Evolutionary conservation across 2,113 vertebrate species (phyloP).

Genomic region (Sebastes fasciatus): DNA sequence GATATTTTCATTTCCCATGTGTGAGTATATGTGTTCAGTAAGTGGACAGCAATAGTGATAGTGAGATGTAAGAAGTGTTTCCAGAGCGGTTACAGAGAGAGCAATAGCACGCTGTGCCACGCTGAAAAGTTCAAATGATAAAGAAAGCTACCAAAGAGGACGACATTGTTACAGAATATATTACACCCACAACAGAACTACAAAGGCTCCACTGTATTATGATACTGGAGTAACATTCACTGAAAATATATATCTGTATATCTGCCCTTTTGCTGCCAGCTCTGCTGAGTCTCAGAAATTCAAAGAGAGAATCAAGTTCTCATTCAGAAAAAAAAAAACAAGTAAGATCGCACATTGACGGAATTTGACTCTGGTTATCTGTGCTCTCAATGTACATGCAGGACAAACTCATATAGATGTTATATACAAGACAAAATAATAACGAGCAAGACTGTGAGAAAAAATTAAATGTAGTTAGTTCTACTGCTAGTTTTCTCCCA

Average conservation of each 20-base stretch:
- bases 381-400: neutral
- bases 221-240: neutral
- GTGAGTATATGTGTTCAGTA: neutral
- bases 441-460: neutral
- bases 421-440: neutral
- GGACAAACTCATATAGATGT: neutral
- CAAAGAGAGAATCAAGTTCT: neutral
- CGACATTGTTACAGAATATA: neutral
- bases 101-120: neutral
- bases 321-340: neutral
- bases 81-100: neutral
- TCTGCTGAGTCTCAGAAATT: slow-evolving; percentile 3
- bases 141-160: neutral
- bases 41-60: neutral
- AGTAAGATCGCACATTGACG: neutral
- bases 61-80: slow-evolving; percentile 16
- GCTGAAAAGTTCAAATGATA: neutral
- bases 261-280: neutral
- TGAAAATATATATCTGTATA: neutral
- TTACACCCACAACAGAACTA: neutral
- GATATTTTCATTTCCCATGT: neutral
- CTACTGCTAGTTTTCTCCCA: neutral
- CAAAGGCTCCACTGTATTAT: slow-evolving; percentile 8
- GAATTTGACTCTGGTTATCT: neutral
- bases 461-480: neutral